Base-by-base conservation (phyloP, 2,113 vertebrate genomes). In the Tiliqua scincoides region DNA sequence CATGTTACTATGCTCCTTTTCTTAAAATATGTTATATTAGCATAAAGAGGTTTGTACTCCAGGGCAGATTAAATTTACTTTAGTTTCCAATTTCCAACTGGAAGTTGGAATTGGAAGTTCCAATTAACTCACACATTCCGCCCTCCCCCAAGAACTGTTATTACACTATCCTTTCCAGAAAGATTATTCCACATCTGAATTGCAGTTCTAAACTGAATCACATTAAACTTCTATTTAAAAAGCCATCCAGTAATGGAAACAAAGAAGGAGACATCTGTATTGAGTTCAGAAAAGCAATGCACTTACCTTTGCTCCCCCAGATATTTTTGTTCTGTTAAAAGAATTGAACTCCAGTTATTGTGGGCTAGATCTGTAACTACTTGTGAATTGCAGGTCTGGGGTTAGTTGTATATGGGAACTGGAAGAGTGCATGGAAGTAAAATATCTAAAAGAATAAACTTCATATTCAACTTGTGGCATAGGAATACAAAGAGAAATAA, bases 201-300 rank as follows among this genome's bases (percentile, higher is more conserved):
- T 43, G n/a, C 17, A 85, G 21, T 65, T 57, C 10, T 57, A 57
- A 68, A 85, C 9, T 21, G 54, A 85, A 86, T 68, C 84, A 79
- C 67, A 62, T 83, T 18, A 90, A 74, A 63, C 30, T 89, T 52
- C 30, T 79, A 61, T 62, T n/a, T 76, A 79, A 77, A 83, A 86
- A 74, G 71, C 76, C 43, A 87, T 30, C 87, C 43, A 4, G 65
- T 59, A 89, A 86, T 6, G 57, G 1, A 77, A 37, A 92, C 25
- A 32, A 79, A 84, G 48, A 92, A 77, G 59, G 27, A 91, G 57
- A 61, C 10, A 77, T 86, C 35, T 83, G 73, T 37, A 70, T 76
- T 48, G 83, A 35, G 72, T 85, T 59, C 35, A 87, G 86, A 71
- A 84, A 79, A 91, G 80, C 27, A 57, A 89, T n/a, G n/a, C 52